Conservation (phyloP, 2,888 invertebrate genomes). For the Alsophila aescularia region DNA sequence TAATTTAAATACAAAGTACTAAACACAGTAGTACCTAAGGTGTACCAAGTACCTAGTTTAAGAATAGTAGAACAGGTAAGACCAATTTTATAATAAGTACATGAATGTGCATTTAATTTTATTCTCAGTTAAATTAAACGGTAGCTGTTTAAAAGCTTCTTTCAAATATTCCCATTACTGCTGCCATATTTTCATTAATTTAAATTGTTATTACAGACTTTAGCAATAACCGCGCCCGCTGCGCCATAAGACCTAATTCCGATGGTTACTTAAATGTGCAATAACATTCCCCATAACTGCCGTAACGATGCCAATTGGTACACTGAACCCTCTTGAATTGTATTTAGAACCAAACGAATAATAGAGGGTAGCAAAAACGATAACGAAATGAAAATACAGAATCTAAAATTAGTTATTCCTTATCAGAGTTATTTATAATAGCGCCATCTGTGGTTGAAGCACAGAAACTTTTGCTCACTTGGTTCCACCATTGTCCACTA, state of each 20-base stretch:
- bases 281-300: conserved; percentile 63
- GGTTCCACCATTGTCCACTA: conserved; percentile 56
- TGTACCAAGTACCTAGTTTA: too few relatives aligned
- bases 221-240: conserved; percentile 48
- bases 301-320: conserved; percentile 41
- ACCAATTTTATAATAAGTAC: too few relatives aligned
- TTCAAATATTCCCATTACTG: neutral
- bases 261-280: conserved; percentile 58
- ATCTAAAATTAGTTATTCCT: conserved; percentile 55
- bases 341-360: conserved; percentile 48
- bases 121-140: neutral
- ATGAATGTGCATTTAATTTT: neutral
- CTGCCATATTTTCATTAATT: conserved; percentile 31
- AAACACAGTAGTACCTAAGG: too few relatives aligned
- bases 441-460: conserved; percentile 64
- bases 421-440: conserved; percentile 49
- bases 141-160: neutral
- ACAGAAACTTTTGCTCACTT: conserved; percentile 51
- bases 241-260: conserved; percentile 46
- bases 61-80: too few relatives aligned
- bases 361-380: conserved; percentile 42
- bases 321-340: conserved; percentile 41
- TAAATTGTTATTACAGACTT: conserved; percentile 61
- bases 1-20: too few relatives aligned
- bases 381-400: conserved; percentile 68